Base-by-base conservation (phyloP, 2,888 invertebrate species). In the Idaea dimidiata region DNA sequence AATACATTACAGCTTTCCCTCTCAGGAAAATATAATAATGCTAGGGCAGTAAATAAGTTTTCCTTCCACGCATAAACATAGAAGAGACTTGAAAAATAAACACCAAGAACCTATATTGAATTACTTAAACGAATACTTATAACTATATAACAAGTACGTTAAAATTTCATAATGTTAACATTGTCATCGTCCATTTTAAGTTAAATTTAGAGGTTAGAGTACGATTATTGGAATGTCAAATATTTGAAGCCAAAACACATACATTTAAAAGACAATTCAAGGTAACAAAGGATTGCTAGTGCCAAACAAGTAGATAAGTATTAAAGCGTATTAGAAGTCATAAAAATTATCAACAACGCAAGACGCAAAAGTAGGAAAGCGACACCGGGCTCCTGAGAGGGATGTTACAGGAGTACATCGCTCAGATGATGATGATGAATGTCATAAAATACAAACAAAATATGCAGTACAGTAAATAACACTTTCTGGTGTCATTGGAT, bases 141-240 rank as follows among this genome's bases (percentile, higher is more conserved):
- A 8, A 14, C 43, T 10, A 43, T 14, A 43, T 8, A 43, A 10
- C 10, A 14, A 3, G 43, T 43, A 8, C 43, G 14, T 43, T 43
- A 43, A 43, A 43, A 43, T 8, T 43, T 43, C 14, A 43, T 43
- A 10, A 43, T 14, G 14, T 14, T 43, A 10, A 14, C 43, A 24
- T 24, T 43, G 2, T 14, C 43, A 43, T 43, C 43, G 43, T 43
- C 43, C 10, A 43, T 43, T 43, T 43, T 10, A 43, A 7, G 43
- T 14, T 43, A 8, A 43, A 43, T 43, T 7, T 24, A 24, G 43
- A 43, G 43, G 43, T 43, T 43, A 43, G 55, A 17, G 7, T 43
- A 31, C 54, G 57, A 60, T n/a, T 31, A 62, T 62, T 57, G 57
- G 65, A 63, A 67, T 69, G 65, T 58, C 63, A 66, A 64, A 69